Evolutionary conservation across 1,140 invertebrate genomes (phyloP), one percentile per base, ranked within the genome.

Genomic region (Neodiprion fabricii): DNA sequence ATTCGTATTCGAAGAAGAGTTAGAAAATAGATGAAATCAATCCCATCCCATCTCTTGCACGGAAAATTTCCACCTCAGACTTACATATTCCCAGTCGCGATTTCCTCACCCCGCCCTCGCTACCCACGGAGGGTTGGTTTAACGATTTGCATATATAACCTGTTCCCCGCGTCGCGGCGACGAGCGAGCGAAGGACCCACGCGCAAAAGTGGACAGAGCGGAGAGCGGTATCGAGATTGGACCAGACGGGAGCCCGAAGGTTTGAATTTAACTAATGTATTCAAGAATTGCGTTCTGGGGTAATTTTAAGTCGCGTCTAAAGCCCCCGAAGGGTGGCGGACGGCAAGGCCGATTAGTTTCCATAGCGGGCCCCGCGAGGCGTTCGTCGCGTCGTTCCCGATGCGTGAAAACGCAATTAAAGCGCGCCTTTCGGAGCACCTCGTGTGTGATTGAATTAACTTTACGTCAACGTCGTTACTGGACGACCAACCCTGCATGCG

Each of bases 191-290:
- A 40, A 40, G 28, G 28, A 40, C 28, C 28, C 28, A 40, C 28
- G 28, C 5, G 53, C 50, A 53, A n/a, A 61, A n/a, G 53, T 61
- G 53, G 11, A 61, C 53, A 61, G 53, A 61, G 28, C 53, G 53
- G 53, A 11, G n/a, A n/a, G 53, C 2, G 28, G 5, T 3, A n/a
- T 11, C 53, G 28, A 61, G n/a, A 61, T 17, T 17, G 53, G 53
- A 61, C 53, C 4, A 61, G 53, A 61, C 53, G n/a, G 53, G 11
- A 17, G 53, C 53, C 11, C 9, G 11, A 5, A 61, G 53, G 53
- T 61, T 61, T 61, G 53, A 61, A 61, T 61, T 61, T 61, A 61
- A 61, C n/a, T 61, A 61, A 61, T 17, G n/a, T 61, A 61, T 61
- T 61, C 53, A 61, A 61, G 53, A 61, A 7, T 61, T 61, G n/a